Evolutionary conservation across 2,113 vertebrate genomes (phyloP).

Genomic region (Cephalopterus ornatus): DNA sequence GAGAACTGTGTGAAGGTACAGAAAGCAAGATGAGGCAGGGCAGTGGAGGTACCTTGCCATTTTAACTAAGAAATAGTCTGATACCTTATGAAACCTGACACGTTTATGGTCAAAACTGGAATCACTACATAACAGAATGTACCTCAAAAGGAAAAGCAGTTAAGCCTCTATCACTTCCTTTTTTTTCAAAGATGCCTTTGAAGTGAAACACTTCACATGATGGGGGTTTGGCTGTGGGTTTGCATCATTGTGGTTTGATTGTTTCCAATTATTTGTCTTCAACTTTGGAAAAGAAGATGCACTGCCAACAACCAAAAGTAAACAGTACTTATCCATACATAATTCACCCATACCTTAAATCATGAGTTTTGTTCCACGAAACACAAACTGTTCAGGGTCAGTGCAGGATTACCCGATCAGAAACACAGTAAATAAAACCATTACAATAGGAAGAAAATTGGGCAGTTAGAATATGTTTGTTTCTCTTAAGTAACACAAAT

Average conservation of each 20-base stretch:
- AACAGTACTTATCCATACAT: constrained; percentile 5
- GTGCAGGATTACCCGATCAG: not conserved
- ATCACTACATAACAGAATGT: not conserved
- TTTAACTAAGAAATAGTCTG: not conserved
- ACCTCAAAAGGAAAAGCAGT: not conserved
- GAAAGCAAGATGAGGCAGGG: not conserved
- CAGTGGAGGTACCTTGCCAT: not conserved
- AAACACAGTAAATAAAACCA: not conserved
- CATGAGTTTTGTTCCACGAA: constrained; percentile 8
- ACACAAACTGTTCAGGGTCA: not conserved
- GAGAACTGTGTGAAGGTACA: not conserved
- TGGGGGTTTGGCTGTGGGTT: not conserved
- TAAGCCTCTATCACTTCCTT: not conserved
- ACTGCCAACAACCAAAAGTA: constrained; percentile 10
- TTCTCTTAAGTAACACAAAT: not conserved
- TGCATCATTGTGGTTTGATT: not conserved
- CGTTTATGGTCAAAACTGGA: not conserved
- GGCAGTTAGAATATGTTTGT: not conserved
- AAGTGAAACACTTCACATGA: not conserved
- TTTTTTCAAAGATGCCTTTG: not conserved
- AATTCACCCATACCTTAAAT: constrained; percentile 8
- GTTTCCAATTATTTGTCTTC: not conserved
- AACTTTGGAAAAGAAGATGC: not conserved
- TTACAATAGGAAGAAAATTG: not conserved
- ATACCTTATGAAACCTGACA: not conserved